Evolutionary conservation across 2,797 vertebrate species (phyloP).

Genomic region (Myotis vivesi): DNA sequence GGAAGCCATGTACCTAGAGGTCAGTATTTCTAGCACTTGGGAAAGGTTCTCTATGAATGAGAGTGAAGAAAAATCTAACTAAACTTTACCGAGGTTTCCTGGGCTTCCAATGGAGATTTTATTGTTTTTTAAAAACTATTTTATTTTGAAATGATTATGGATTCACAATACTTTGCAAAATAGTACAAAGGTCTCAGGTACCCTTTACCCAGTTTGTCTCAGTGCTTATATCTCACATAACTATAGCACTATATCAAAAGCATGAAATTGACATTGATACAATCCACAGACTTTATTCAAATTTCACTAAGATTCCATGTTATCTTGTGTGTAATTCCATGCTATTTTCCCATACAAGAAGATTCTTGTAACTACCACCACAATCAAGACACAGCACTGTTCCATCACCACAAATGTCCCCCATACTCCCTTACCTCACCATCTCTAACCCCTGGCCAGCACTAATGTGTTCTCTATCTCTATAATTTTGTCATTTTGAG

Average conservation of each 20-base stretch:
- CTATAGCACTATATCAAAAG: not conserved
- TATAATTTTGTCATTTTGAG: not conserved
- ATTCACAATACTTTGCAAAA: not conserved
- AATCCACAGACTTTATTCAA: not conserved
- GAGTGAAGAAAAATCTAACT: not conserved
- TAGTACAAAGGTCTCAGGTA: not conserved
- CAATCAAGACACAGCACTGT: not conserved
- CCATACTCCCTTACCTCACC: not conserved
- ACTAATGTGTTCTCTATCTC: not conserved
- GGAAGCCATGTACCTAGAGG: not conserved
- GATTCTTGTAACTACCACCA: not conserved
- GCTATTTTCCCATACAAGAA: not conserved
- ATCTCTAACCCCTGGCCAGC: no score
- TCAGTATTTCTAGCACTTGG: not conserved
- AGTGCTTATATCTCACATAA: not conserved
- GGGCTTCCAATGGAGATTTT: not conserved
- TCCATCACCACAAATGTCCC: not conserved
- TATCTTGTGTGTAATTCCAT: not conserved
- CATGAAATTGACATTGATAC: not conserved
- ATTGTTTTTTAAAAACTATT: not conserved
- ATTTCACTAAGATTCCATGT: not conserved
- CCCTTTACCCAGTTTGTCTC: not conserved
- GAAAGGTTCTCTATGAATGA: not conserved
- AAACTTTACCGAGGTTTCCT: not conserved
- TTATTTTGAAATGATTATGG: not conserved